A percentile compares a stretch with the other conserved stretches of the same genome.
Conservation (phyloP, 1,140 invertebrate genomes). For the Lepeophtheirus salmonis region DNA sequence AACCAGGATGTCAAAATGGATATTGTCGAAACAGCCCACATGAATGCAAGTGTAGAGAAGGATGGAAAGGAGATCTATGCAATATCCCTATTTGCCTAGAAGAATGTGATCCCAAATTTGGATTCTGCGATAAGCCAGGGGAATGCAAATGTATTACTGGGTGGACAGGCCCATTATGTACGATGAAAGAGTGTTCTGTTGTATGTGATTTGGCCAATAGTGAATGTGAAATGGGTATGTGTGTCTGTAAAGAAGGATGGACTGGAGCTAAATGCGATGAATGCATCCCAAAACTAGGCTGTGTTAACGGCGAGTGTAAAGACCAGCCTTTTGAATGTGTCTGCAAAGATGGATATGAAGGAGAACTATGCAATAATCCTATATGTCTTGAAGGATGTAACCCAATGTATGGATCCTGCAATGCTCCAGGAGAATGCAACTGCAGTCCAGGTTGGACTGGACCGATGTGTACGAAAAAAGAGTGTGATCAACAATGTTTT, state of each 20-base stretch:
- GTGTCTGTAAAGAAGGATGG: too few relatives aligned
- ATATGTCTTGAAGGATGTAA: too few relatives aligned
- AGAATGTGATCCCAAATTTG: background rate
- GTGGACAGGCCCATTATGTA: too few relatives aligned
- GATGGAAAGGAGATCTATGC: background rate
- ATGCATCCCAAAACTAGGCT: too few relatives aligned
- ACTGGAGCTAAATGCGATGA: too few relatives aligned
- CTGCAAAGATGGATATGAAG: background rate
- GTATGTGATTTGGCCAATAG: too few relatives aligned
- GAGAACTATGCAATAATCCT: background rate
- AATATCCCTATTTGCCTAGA: background rate
- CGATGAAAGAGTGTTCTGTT: too few relatives aligned
- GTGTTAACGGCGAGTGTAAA: background rate
- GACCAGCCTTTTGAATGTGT: background rate
- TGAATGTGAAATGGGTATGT: too few relatives aligned
- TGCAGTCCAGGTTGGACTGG: too few relatives aligned
- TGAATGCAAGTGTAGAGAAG: background rate
- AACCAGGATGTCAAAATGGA: background rate
- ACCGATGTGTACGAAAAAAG: too few relatives aligned
- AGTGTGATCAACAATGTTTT: background rate
- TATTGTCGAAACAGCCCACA: background rate
- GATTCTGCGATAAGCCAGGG: background rate
- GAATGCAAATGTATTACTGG: background rate
- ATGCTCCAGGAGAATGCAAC: too few relatives aligned
- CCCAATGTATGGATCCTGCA: too few relatives aligned